phyloP scores from a whole-genome alignment of 2,113 vertebrate genomes.

The Stictonetta naevosa region DNA sequence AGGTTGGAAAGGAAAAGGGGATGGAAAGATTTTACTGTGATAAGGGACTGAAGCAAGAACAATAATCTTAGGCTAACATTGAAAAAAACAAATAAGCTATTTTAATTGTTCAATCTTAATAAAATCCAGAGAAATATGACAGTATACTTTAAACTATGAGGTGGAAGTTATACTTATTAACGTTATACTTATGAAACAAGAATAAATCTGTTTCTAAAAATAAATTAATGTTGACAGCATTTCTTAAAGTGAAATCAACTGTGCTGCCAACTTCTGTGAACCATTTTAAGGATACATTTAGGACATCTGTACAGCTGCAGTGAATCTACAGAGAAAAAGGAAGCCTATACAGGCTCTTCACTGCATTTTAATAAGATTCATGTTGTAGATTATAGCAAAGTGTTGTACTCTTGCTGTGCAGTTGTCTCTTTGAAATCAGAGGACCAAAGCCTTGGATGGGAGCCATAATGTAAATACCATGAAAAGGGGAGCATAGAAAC shows the following conservation, averaged over 20 bases:
- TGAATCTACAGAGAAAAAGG: not conserved
- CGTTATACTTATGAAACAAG: not conserved
- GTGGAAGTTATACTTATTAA: not conserved
- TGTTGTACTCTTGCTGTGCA: constrained; percentile 31
- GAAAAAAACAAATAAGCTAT: not conserved
- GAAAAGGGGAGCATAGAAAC: not conserved
- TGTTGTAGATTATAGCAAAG: constrained; percentile 14
- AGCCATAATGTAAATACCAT: constrained; percentile 31
- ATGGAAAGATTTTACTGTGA: not conserved
- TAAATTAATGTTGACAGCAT: not conserved
- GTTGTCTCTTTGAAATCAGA: constrained; percentile 36
- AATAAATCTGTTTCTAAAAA: not conserved
- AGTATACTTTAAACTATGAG: not conserved
- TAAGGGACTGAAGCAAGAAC: not conserved
- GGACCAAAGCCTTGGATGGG: not conserved
- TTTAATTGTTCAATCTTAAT: not conserved
- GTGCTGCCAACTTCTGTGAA: not conserved
- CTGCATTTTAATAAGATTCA: constrained; percentile 42
- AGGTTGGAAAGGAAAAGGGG: not conserved
- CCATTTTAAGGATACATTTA: not conserved
- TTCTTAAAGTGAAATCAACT: not conserved
- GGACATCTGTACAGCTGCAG: not conserved
- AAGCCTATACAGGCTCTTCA: not conserved
- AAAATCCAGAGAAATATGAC: not conserved
- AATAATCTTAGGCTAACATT: not conserved